phyloP scores from a whole-genome alignment of 2,888 invertebrate genomes.

The Zhuqinia jingwanae region DNA sequence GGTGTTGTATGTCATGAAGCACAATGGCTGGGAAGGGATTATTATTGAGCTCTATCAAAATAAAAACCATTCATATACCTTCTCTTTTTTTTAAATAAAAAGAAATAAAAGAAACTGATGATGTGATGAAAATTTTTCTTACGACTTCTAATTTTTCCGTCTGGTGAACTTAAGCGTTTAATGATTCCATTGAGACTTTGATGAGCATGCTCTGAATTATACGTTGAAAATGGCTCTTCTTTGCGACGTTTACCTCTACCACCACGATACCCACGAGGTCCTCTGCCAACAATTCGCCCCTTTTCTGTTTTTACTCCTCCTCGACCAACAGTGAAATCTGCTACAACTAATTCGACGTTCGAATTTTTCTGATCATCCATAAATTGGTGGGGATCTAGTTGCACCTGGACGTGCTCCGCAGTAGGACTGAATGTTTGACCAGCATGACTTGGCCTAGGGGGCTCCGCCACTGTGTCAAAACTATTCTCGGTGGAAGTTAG shows the following conservation, averaged over 20 bases:
- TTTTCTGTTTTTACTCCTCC: no score
- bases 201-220: background rate
- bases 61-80: no score
- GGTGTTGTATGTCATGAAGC: background rate
- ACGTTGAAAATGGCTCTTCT: background rate
- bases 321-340: background rate
- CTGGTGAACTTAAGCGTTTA: background rate
- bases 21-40: background rate
- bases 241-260: slow-evolving; percentile 1
- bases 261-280: no score
- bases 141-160: no score
- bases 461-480: background rate
- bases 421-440: no score
- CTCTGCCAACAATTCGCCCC: background rate
- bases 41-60: no score
- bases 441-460: background rate
- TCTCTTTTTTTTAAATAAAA: no score
- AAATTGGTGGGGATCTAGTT: background rate
- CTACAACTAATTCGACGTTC: background rate
- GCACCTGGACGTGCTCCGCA: background rate
- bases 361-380: background rate
- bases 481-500: background rate
- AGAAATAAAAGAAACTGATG: no score
- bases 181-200: background rate
- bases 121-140: no score